Percentiles rank a stretch among this genome's conserved stretches.
These are phyloP conservation scores for Eustalomyia histrio DNA, from an alignment of 2,888 invertebrate genomes.

Conservation along the genomic window DNA sequence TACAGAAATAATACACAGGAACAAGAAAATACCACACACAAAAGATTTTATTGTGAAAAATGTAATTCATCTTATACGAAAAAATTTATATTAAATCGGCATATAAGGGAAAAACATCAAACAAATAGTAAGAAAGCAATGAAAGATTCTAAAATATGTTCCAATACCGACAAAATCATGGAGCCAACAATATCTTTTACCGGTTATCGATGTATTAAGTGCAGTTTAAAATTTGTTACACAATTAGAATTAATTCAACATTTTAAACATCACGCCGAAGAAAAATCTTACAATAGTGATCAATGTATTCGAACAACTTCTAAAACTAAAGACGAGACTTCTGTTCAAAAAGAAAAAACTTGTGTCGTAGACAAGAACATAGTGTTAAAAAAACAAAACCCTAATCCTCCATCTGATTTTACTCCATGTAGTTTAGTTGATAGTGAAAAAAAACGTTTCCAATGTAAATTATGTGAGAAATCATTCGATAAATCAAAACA, in stretches of 20 bases:
- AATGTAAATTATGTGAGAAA: conserved; percentile 81
- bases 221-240: conserved; percentile 52
- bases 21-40: too few species aligned
- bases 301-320: conserved; percentile 40
- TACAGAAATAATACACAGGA: too few species aligned
- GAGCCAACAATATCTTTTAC: too few species aligned
- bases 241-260: conserved; percentile 58
- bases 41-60: neutral
- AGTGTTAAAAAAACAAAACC: neutral
- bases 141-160: neutral
- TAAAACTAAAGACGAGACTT: too few species aligned
- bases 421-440: conserved; percentile 81
- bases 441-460: neutral
- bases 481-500: conserved; percentile 70
- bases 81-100: conserved; percentile 21
- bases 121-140: conserved; percentile 3
- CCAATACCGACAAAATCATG: conserved; percentile 34
- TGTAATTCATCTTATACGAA: conserved; percentile 20
- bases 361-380: too few species aligned
- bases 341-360: too few species aligned
- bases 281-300: conserved; percentile 61
- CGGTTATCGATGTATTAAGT: conserved; percentile 53
- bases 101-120: conserved; percentile 29
- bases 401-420: conserved; percentile 70
- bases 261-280: conserved; percentile 59